Percentiles rank a stretch among this genome's conserved stretches.
Evolutionary conservation across 2,113 vertebrate species (phyloP).

Genomic region (Heliornis fulica): DNA sequence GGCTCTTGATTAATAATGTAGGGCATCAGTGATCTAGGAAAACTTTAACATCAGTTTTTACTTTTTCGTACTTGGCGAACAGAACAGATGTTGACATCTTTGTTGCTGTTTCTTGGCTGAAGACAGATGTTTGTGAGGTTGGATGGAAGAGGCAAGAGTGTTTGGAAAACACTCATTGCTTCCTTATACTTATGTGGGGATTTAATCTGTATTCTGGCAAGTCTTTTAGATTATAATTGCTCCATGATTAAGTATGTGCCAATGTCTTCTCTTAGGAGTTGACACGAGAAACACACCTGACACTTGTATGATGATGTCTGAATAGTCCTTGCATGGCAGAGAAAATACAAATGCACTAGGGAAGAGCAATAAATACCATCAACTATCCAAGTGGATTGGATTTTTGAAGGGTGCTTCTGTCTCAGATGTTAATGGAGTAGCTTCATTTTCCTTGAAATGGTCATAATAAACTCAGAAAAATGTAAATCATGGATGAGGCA

Average conservation of each 20-base stretch:
- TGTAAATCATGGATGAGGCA: not conserved
- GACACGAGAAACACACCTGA: not conserved
- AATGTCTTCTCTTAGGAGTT: not conserved
- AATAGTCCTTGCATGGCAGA: not conserved
- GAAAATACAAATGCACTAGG: not conserved
- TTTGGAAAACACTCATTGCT: not conserved
- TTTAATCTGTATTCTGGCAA: not conserved
- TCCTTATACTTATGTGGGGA: not conserved
- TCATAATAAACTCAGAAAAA: constrained; percentile 26
- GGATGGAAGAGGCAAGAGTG: not conserved
- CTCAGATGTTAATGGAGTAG: constrained; percentile 32
- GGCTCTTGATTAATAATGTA: constrained; percentile 48
- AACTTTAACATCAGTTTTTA: constrained; percentile 17
- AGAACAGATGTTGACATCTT: constrained; percentile 37
- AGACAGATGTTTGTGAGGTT: constrained; percentile 46
- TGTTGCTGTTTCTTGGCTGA: constrained; percentile 36
- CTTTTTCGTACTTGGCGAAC: not conserved
- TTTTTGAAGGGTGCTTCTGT: constrained; percentile 32
- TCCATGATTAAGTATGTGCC: not conserved
- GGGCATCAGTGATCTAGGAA: not conserved
- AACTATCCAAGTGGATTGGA: not conserved
- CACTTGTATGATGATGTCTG: not conserved
- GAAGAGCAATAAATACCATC: constrained; percentile 29
- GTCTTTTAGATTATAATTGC: not conserved
- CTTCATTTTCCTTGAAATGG: constrained; percentile 53